A percentile compares a stretch with the other conserved stretches of the same genome.
Conservation (phyloP, 2,797 vertebrate species). For the Xyrichtys novacula region DNA sequence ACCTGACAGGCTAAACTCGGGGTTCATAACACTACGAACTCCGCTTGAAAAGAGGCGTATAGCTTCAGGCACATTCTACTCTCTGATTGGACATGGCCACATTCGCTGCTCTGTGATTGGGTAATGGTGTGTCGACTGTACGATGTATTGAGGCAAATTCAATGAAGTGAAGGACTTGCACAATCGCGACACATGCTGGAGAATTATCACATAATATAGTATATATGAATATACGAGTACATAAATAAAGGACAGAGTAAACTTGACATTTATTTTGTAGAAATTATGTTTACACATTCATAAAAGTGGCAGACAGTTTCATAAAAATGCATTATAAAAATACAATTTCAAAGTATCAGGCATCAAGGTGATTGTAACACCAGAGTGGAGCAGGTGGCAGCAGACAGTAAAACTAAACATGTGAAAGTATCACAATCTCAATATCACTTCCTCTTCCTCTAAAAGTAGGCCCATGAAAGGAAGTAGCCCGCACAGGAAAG, state of each 20-base stretch:
- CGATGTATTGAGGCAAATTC: background rate
- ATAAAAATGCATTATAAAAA: background rate
- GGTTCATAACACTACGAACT: accelerated
- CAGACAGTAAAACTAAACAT: slow-evolving; percentile 17
- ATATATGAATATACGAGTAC: background rate
- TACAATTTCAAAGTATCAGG: slow-evolving; percentile 1
- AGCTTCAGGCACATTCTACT: background rate
- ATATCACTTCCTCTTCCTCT: slow-evolving; percentile 42
- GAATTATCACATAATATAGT: background rate
- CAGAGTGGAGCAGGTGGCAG: slow-evolving; percentile 19
- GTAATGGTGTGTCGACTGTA: background rate
- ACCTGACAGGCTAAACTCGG: slow-evolving; percentile 10
- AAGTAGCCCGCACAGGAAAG: slow-evolving; percentile 34
- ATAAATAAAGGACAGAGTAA: background rate
- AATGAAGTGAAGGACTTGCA: slow-evolving; percentile 1
- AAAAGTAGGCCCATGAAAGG: slow-evolving; percentile 39
- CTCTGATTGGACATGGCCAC: slow-evolving; percentile 62
- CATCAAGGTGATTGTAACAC: background rate
- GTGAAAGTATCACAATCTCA: slow-evolving; percentile 30
- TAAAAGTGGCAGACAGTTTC: background rate
- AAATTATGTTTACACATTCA: slow-evolving; percentile 1
- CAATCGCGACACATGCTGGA: slow-evolving; percentile 48
- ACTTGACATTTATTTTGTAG: background rate
- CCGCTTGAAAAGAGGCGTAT: slow-evolving; percentile 22
- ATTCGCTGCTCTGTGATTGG: slow-evolving; percentile 44